Evolutionary conservation across 2,797 vertebrate species (phyloP), one percentile per base, ranked within the genome.

Genomic region (Microctenopoma lineatum): DNA sequence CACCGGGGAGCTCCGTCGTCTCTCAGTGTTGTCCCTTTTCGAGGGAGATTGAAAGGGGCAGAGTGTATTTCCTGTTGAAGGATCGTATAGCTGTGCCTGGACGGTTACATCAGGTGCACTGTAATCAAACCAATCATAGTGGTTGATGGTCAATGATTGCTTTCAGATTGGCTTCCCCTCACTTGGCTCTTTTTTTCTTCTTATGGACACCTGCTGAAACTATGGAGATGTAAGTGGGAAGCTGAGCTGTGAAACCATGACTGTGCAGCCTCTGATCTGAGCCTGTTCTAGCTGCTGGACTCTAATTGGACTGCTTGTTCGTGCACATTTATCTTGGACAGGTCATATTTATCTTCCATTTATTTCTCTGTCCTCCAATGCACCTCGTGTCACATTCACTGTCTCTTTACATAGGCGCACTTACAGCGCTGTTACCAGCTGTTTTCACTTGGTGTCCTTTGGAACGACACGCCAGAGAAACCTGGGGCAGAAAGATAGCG

Each of bases 61-160:
- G 81, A 81, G 75, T 81, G 85, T 84, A 78, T 92, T 90, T 91
- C 87, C 89, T 85, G 79, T 77, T 79, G 80, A 84, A 73, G 78
- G 82, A 81, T 90, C 83, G 66, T 66, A 77, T 74, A 75, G 82
- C 83, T 29, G 68, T 26, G 61, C 53, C 66, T 7, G 52, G 78
- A 76, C 81, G 73, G 87, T 88, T 90, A 88, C 88, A 90, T 88
- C 90, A 90, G 90, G 73, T 42, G 34, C 80, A 69, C 82, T 80
- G 88, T 90, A 92, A 93, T 93, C 92, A 92, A 90, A 92, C 86
- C 92, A 90, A 90, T 93, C 90, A 89, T 7, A 66, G 62, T 7
- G 70, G 79, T 77, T 90, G 90, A 92, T 91, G 87, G 90, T 90
- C 90, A 90, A 71, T 92, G 90, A 93, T 93, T 92, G 90, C 90